These are phyloP conservation scores for Alauda arvensis DNA, from an alignment of 2,797 vertebrate species.

Conservation along the genomic window DNA sequence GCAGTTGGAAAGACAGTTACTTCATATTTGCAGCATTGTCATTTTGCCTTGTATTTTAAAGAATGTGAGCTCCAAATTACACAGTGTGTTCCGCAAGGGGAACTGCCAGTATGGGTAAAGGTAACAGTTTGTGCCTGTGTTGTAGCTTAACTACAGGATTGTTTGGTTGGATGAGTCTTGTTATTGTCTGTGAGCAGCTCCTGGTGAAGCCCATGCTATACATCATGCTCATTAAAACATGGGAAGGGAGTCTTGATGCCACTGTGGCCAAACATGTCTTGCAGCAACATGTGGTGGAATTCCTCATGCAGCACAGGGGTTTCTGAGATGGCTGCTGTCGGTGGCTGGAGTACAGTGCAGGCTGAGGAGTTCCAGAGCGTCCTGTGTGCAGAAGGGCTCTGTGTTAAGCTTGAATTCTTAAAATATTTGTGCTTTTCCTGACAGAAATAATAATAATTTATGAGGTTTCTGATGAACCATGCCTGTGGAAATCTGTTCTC, in stretches of 20 bases:
- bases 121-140: neutral
- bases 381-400: neutral
- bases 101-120: neutral
- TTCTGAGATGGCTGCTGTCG: neutral
- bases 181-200: neutral
- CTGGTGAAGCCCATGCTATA: neutral
- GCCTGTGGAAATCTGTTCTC: neutral
- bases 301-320: neutral
- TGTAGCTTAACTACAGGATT: neutral
- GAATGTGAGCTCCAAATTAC: neutral
- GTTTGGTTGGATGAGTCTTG: neutral
- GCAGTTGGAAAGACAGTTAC: neutral
- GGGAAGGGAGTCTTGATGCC: neutral
- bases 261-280: neutral
- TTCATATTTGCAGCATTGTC: neutral
- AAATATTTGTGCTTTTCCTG: constrained; percentile 12
- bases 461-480: neutral
- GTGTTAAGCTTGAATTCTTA: neutral
- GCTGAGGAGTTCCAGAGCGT: neutral
- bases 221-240: neutral
- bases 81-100: neutral
- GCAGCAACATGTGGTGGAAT: neutral
- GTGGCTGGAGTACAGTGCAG: neutral
- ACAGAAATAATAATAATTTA: neutral
- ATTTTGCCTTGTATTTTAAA: neutral